Conservation (phyloP, 2,797 vertebrate species). For the Hafferia zeledoni region DNA sequence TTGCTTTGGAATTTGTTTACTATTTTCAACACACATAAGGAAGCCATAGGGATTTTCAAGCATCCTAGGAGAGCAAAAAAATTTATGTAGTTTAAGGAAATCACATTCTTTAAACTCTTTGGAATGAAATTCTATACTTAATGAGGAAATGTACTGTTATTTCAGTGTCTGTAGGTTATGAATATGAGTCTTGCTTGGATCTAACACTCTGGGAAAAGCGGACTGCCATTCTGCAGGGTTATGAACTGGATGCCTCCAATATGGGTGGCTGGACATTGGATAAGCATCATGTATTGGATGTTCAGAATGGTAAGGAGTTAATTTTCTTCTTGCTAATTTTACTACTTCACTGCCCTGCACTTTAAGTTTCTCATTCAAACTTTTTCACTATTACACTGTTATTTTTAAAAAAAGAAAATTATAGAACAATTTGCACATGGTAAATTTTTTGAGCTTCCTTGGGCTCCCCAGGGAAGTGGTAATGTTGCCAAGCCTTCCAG, state of each 20-base stretch:
- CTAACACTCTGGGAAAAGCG: slow-evolving; percentile 97
- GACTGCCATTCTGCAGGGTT: slow-evolving; percentile 91
- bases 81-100: neutral
- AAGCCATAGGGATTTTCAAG: neutral
- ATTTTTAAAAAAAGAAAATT: neutral
- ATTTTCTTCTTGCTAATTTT: neutral
- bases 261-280: slow-evolving; percentile 97
- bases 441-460: neutral
- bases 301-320: slow-evolving; percentile 88
- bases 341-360: neutral
- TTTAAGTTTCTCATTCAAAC: neutral
- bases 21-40: neutral
- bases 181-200: slow-evolving; percentile 96
- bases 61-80: neutral
- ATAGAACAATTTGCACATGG: neutral
- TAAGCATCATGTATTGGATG: slow-evolving; percentile 93
- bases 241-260: slow-evolving; percentile 93
- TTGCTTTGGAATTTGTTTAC: neutral
- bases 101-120: neutral
- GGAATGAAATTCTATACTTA: neutral
- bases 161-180: slow-evolving; percentile 97
- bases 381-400: neutral
- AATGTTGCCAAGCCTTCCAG: neutral
- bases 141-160: slow-evolving; percentile 34
- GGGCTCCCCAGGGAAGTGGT: neutral